These are phyloP conservation scores for Cabera pusaria DNA, from an alignment of 2,888 invertebrate species.

Conservation along the genomic window DNA sequence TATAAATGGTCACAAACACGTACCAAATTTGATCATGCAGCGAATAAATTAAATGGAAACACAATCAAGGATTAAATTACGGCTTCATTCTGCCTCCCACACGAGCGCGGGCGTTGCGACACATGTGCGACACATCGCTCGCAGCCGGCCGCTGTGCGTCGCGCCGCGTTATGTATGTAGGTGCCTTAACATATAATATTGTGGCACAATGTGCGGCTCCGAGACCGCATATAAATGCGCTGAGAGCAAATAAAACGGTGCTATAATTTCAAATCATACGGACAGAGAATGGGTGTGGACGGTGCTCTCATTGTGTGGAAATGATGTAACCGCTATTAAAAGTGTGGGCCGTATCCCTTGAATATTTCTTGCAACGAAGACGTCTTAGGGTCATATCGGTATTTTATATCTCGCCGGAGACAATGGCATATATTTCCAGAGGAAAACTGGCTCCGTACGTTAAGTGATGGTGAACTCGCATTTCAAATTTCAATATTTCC, in stretches of 20 bases:
- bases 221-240: slow-evolving; percentile 80
- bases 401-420: slow-evolving; percentile 80
- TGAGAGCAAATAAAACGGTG: slow-evolving; percentile 83
- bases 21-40: slow-evolving; percentile 78
- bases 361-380: slow-evolving; percentile 83
- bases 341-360: slow-evolving; percentile 83
- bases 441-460: slow-evolving; percentile 63
- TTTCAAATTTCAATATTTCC: slow-evolving; percentile 69
- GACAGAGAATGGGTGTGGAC: slow-evolving; percentile 84
- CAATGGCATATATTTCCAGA: slow-evolving; percentile 79
- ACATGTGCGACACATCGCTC: slow-evolving; percentile 69
- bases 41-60: slow-evolving; percentile 79
- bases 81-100: slow-evolving; percentile 78
- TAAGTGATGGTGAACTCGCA: slow-evolving; percentile 65
- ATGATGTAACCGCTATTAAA: slow-evolving; percentile 84
- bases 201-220: slow-evolving; percentile 75
- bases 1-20: slow-evolving; percentile 73
- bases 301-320: slow-evolving; percentile 83
- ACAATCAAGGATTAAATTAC: slow-evolving; percentile 82
- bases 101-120: slow-evolving; percentile 59
- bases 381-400: slow-evolving; percentile 81
- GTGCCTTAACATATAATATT: slow-evolving; percentile 75
- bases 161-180: slow-evolving; percentile 57
- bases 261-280: slow-evolving; percentile 84
- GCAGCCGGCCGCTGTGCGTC: slow-evolving; percentile 44